Conservation (phyloP, 2,797 vertebrate genomes). For the Triplophysa bombifrons region DNA sequence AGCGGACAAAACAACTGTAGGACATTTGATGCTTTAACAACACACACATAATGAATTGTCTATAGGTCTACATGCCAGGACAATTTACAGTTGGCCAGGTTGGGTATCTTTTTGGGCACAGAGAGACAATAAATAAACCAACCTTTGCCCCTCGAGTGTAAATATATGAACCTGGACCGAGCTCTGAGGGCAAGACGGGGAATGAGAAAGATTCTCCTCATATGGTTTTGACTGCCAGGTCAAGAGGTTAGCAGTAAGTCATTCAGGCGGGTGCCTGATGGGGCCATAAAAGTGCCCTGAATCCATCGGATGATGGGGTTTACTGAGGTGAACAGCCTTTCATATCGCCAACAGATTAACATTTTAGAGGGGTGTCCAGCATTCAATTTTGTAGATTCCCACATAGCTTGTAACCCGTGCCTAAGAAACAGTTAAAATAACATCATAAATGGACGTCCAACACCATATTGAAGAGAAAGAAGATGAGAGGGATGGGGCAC, state of each 20-base stretch:
- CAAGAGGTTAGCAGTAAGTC: constrained; percentile 79
- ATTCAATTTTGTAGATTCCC: constrained; percentile 78
- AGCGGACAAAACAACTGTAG: constrained; percentile 15
- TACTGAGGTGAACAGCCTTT: constrained; percentile 78
- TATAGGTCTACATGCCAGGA: constrained; percentile 8
- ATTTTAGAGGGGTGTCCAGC: constrained; percentile 77
- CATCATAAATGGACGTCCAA: constrained; percentile 79
- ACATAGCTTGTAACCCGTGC: constrained; percentile 77
- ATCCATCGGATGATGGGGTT: constrained; percentile 69
- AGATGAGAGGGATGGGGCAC: constrained; percentile 62
- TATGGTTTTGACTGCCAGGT: constrained; percentile 78
- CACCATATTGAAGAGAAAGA: constrained; percentile 78
- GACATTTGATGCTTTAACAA: constrained; percentile 18
- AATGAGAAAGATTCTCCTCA: constrained; percentile 71
- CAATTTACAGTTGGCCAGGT: constrained; percentile 12
- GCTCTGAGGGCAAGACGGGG: constrained; percentile 26
- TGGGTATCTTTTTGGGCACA: constrained; percentile 43
- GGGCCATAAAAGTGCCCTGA: constrained; percentile 75
- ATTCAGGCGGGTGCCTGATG: constrained; percentile 79
- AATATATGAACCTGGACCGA: constrained; percentile 23
- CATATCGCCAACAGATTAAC: constrained; percentile 81
- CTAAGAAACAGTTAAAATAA: constrained; percentile 78
- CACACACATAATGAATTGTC: not conserved
- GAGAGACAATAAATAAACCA: not conserved
- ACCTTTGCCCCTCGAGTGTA: constrained; percentile 30